Conservation (phyloP, 2,797 vertebrate species). For the Rhyacichthys aspro region DNA sequence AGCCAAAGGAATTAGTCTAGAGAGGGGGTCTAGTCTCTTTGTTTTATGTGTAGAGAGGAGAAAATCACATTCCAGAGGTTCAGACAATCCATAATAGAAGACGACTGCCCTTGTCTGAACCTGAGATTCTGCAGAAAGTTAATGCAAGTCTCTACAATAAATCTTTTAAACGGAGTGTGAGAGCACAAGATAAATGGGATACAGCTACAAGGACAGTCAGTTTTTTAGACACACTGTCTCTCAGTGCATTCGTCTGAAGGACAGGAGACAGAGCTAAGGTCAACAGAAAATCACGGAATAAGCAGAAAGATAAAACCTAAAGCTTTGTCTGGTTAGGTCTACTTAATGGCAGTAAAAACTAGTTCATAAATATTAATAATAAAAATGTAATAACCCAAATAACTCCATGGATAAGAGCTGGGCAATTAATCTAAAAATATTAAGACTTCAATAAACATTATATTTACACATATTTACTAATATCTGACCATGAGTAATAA, state of each 20-base stretch:
- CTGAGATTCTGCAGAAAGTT: slow-evolving; percentile 34
- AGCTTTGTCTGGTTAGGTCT: too few species aligned
- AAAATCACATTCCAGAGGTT: slow-evolving; percentile 35
- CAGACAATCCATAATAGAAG: slow-evolving; percentile 25
- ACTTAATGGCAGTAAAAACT: too few species aligned
- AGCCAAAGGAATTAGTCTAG: slow-evolving; percentile 43
- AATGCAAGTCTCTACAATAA: slow-evolving; percentile 30
- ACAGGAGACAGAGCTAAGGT: slow-evolving; percentile 12
- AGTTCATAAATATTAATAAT: too few species aligned
- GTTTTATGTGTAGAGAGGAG: slow-evolving; percentile 44
- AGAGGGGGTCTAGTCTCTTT: slow-evolving; percentile 18
- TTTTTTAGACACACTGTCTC: slow-evolving; percentile 18
- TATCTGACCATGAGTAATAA: too few species aligned
- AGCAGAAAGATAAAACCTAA: not conserved
- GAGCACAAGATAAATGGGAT: slow-evolving; percentile 30
- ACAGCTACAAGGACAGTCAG: slow-evolving; percentile 36
- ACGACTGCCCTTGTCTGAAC: slow-evolving; percentile 23
- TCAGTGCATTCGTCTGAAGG: slow-evolving; percentile 8
- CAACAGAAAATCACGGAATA: not conserved
- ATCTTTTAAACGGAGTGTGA: slow-evolving; percentile 23
- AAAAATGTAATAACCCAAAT: too few species aligned
- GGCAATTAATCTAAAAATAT: too few species aligned
- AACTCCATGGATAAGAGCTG: too few species aligned
- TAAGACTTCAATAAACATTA: too few species aligned
- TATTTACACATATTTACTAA: too few species aligned